These are phyloP conservation scores for Alviniconcha marisindica DNA, from an alignment of 1,140 invertebrate genomes.

Conservation along the genomic window DNA sequence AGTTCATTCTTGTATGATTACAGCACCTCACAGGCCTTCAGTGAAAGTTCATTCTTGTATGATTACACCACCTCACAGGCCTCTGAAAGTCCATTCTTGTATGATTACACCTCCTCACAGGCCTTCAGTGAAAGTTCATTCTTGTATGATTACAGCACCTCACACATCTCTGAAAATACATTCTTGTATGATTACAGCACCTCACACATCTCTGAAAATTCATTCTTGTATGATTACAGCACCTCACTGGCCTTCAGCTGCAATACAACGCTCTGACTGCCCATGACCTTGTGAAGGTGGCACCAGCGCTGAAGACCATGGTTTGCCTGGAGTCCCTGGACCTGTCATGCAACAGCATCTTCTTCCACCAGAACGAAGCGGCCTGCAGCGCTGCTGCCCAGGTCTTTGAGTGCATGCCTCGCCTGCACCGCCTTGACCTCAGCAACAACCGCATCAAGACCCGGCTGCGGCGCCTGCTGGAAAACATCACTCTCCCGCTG, in stretches of 20 bases:
- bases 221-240: conserved; percentile 54
- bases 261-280: conserved; percentile 64
- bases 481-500: conserved; percentile 49
- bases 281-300: conserved; percentile 57
- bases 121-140: too few species aligned
- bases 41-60: too few species aligned
- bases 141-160: too few species aligned
- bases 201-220: too few species aligned
- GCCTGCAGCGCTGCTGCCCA: conserved; percentile 47
- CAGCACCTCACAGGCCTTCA: too few species aligned
- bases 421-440: conserved; percentile 63
- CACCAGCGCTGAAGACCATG: conserved; percentile 54
- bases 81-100: too few species aligned
- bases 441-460: conserved; percentile 66
- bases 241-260: conserved; percentile 62
- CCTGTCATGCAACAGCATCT: conserved; percentile 67
- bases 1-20: too few species aligned
- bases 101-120: too few species aligned
- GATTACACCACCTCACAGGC: too few species aligned
- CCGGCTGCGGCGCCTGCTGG: conserved; percentile 54
- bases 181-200: too few species aligned
- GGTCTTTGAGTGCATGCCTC: conserved; percentile 50
- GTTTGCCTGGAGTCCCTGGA: conserved; percentile 63
- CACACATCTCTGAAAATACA: too few species aligned
- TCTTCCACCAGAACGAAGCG: conserved; percentile 48